Percentiles rank a stretch among this genome's conserved stretches.
These are phyloP conservation scores for Thamnaconus septentrionalis DNA, from an alignment of 2,113 vertebrate species.

Conservation along the genomic window DNA sequence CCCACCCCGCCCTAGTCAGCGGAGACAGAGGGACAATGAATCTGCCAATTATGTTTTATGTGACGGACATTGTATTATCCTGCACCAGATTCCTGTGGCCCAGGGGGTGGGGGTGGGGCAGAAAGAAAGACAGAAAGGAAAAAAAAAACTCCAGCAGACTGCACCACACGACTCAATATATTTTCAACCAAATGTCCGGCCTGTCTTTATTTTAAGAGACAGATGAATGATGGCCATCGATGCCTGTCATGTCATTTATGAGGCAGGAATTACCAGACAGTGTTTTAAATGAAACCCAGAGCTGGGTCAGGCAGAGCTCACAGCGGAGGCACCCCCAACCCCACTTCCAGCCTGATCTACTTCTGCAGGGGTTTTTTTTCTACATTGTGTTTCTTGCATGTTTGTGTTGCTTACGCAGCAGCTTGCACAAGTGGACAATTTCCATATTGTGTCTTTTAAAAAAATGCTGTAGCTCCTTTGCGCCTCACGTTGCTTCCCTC, in stretches of 20 bases:
- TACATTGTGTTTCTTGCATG: too few species aligned
- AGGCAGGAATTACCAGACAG: conserved; percentile 48
- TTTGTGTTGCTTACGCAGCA: too few species aligned
- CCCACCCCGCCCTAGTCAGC: conserved; percentile 20
- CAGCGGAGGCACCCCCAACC: neutral
- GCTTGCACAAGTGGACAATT: too few species aligned
- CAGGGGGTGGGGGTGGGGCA: neutral
- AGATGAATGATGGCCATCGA: conserved; percentile 47
- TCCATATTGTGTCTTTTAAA: too few species aligned
- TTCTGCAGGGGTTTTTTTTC: too few species aligned
- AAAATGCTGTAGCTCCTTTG: too few species aligned
- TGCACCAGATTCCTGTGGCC: conserved; percentile 56
- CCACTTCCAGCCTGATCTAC: too few species aligned
- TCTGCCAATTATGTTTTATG: conserved; percentile 62
- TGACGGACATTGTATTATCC: conserved; percentile 62
- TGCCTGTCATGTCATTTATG: conserved; percentile 64
- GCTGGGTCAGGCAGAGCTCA: conserved; percentile 1
- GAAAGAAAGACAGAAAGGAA: neutral
- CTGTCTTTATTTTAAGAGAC: conserved; percentile 52
- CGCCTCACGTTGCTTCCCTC: too few species aligned
- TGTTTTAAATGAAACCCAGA: conserved; percentile 51
- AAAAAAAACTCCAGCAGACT: conserved; percentile 42
- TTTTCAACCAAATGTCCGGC: conserved; percentile 52
- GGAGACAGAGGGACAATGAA: conserved; percentile 59
- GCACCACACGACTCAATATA: conserved; percentile 39